Base-by-base conservation (phyloP, 2,113 vertebrate genomes). In the Donacobius atricapilla region DNA sequence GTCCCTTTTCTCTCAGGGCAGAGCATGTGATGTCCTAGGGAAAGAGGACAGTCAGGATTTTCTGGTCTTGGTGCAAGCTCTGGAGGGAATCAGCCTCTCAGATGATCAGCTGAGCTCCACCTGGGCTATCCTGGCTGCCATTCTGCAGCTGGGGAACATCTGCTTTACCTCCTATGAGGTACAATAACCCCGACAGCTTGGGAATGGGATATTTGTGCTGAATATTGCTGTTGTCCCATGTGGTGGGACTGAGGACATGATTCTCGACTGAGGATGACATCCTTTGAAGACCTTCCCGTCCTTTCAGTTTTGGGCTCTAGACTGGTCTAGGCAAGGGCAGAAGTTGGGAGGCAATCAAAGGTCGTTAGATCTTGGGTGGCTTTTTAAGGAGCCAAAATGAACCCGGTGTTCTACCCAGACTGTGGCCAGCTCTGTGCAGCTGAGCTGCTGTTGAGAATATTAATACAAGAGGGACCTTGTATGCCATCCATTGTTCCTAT, bases 151-250 rank as follows among this genome's bases (percentile, higher is more conserved):
- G 33, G 99, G 99, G 47, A 99, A 99, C 97, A 99, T 99, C 98
- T 99, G 99, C 96, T 99, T 99, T 96, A 99, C 98, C 68, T 99
- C 98, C 7, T 98, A 97, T 9, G 99, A 99, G 98, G 99, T 99
- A 87, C 68, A 73, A 57, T 79, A 4, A 33, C 33, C 51, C 58
- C 24, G 24, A 14, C 37, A 64, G 19, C 14, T 51, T 47, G 60
- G 61, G 70, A 70, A 40, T 0, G 10, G 39, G 44, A 9, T 45
- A 1, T 53, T 51, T 35, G 68, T 76, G 58, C 22, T 45, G 35
- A 40, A 42, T 45, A 11, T 35, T 45, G 40, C 9, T 57, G 31
- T 30, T 66, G 12, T 30, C 39, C 39, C 8, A 0, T 6, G 30
- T 31, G 45, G 27, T 64, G 68, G 54, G 31, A 28, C 31, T 0